Conservation (phyloP, 2,113 vertebrate species). For the Mirounga angustirostris region DNA sequence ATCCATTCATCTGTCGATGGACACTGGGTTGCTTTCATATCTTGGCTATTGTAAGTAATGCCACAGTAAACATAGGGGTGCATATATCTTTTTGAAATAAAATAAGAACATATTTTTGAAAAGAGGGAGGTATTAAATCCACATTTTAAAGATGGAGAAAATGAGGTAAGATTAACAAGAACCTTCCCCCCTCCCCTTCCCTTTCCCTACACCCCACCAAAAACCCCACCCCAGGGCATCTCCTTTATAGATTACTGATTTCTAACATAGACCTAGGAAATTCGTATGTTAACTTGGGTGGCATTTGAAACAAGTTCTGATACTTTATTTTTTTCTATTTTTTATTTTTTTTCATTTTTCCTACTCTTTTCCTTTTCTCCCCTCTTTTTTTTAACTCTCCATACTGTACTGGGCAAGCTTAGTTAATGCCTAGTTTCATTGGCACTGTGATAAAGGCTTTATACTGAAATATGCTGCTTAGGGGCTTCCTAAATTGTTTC, state of each 20-base stretch:
- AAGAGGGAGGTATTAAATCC: background rate
- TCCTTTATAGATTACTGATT: background rate
- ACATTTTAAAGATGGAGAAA: constrained; percentile 39
- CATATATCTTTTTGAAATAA: background rate
- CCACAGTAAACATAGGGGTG: background rate
- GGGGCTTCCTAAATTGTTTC: constrained; percentile 6
- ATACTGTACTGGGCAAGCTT: background rate
- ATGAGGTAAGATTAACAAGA: background rate
- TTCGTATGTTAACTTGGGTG: background rate
- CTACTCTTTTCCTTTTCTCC: background rate
- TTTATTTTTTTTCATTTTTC: background rate
- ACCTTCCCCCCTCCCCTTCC: fast-evolving
- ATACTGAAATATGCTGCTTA: background rate
- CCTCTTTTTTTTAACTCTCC: background rate
- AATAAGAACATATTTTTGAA: background rate
- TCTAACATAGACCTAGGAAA: background rate
- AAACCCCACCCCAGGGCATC: background rate
- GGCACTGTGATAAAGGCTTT: background rate
- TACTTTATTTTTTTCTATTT: background rate
- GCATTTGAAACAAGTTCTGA: background rate
- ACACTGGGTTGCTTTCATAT: background rate
- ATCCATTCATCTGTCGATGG: background rate
- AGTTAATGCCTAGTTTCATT: background rate
- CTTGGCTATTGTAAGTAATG: background rate
- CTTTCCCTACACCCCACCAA: background rate